Percentiles rank a stretch among this genome's conserved stretches.
These are phyloP conservation scores for Porites evermanni DNA, from an alignment of 92 coral and sea anemone genomes.

Conservation along the genomic window DNA sequence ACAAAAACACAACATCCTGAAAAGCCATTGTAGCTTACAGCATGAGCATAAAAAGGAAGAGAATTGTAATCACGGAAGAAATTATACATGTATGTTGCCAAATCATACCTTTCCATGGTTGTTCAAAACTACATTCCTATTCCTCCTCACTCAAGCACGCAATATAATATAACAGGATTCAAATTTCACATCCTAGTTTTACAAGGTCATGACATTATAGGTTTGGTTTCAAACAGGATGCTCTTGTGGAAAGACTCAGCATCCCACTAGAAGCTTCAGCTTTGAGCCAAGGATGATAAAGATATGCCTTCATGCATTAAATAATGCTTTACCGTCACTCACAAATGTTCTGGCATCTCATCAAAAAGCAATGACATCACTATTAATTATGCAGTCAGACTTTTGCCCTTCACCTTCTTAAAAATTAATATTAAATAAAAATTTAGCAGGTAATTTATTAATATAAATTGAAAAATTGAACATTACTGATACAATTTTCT, in stretches of 20 bases:
- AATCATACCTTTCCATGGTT: constrained; percentile 25
- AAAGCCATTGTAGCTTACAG: neutral
- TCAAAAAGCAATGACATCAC: constrained; percentile 2
- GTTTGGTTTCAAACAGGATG: constrained; percentile 26
- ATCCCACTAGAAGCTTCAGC: neutral
- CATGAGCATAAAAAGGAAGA: neutral
- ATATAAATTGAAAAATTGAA: neutral
- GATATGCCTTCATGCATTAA: neutral
- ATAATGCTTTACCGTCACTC: neutral
- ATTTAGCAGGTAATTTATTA: neutral
- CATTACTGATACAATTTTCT: neutral
- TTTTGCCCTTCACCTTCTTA: neutral
- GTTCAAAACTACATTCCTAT: neutral
- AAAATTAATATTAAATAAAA: neutral
- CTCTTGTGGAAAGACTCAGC: neutral
- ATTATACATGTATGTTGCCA: neutral
- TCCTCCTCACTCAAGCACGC: constrained; percentile 12
- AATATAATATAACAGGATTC: constrained; percentile 21
- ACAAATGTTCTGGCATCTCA: neutral
- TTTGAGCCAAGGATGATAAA: neutral
- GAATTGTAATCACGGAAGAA: neutral
- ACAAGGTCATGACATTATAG: constrained; percentile 35
- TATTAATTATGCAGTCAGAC: neutral
- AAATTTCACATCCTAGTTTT: constrained; percentile 38
- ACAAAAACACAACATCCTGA: neutral